Base-by-base conservation (phyloP, 2,113 vertebrate genomes). In the Bombycilla garrulus region DNA sequence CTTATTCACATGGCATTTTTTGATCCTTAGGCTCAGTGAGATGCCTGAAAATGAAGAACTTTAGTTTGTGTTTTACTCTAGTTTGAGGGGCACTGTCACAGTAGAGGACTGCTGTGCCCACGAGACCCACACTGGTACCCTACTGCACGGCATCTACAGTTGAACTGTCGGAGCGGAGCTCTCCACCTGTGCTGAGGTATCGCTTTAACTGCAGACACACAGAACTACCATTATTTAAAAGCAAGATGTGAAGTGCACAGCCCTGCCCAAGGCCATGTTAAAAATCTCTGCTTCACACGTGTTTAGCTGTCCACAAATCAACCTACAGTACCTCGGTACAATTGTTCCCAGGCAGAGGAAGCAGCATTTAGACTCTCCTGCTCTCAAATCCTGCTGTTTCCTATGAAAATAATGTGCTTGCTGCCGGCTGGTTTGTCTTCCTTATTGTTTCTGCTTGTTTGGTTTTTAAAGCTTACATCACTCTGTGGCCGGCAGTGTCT, bases 381-480 rank as follows among this genome's bases (percentile, higher is more conserved):
- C 90, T 81, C 33, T 23, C 70, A 86, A 80, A 65, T 70, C 62
- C 15, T 33, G 23, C 60, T 86, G 44, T 69, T 44, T 56, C 60
- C 80, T 42, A 9, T 21, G 24, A 92, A 88, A 95, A 92, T 9
- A 7, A 82, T 54, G 36, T 17, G 15, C 64, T 94, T 8, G 2
- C n/a, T 80, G 56, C 53, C 6, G 15, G 18, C 69, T 88, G 83
- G 61, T 91, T 93, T 86, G 81, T 87, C 78, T 83, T 86, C 86
- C 57, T 76, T 91, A 86, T 96, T 93, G 85, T 97, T 93, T 35
- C 57, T 88, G 36, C 42, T 61, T 13, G 3, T 60, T 92, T 93
- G 6, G 4, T 82, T 96, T 95, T 57, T 54, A 72, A 93, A 92
- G n/a, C 58, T 81, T 29, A 92, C 93, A 72, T 97, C 82, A 81